phyloP scores from a whole-genome alignment of 1,140 invertebrate species.

The Trachelipus rathkii region DNA sequence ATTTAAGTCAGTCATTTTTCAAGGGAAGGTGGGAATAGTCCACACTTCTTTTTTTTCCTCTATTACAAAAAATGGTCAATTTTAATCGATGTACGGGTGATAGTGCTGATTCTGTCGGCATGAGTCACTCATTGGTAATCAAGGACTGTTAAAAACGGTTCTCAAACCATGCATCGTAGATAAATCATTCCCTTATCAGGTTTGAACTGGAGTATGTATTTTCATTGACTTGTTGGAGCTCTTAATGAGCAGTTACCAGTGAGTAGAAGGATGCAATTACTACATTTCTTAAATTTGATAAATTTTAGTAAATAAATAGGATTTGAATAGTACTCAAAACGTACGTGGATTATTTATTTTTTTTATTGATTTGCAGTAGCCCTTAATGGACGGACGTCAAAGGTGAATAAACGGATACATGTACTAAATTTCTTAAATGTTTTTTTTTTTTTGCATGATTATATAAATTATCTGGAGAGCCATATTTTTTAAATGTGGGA shows the following conservation, averaged over 20 bases:
- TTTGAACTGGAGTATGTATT: not conserved
- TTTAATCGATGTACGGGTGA: not conserved
- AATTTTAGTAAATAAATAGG: not conserved
- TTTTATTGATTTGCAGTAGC: not conserved
- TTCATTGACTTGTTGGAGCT: not conserved
- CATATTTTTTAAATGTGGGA: no score
- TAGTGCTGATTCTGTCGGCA: not conserved
- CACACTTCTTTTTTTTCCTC: no score
- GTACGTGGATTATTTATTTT: not conserved
- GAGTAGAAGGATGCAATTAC: not conserved
- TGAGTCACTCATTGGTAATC: not conserved
- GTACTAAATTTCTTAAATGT: not conserved
- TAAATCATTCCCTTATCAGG: not conserved
- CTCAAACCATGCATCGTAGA: not conserved
- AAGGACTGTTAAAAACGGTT: not conserved
- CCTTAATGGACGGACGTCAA: not conserved
- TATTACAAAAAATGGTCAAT: no score
- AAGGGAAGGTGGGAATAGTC: no score
- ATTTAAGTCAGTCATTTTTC: no score
- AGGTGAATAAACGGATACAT: not conserved
- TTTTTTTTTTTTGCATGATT: no score
- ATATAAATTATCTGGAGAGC: no score
- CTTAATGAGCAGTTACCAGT: slow-evolving; percentile 4
- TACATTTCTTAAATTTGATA: not conserved
- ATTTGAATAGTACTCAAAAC: not conserved